These are phyloP conservation scores for Parambassis ranga DNA, from an alignment of 2,797 vertebrate species.

Conservation along the genomic window DNA sequence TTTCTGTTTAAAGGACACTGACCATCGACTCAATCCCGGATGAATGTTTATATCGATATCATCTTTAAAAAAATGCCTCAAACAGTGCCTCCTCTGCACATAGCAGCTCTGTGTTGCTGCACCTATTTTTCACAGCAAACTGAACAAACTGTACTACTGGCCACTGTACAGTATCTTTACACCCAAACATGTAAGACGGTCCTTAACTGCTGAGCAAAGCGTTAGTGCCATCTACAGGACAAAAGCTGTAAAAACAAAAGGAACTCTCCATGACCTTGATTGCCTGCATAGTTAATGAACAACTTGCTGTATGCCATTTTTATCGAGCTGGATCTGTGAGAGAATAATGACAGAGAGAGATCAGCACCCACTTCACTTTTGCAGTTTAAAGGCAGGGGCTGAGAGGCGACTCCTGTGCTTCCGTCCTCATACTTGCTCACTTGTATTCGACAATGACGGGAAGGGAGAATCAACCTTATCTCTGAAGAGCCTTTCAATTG, in stretches of 20 bases:
- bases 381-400: conserved; percentile 19
- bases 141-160: conserved; percentile 56
- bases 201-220: conserved; percentile 28
- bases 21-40: not conserved
- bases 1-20: not conserved
- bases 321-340: conserved; percentile 21
- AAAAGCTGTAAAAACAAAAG: conserved; percentile 40
- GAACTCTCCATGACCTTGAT: conserved; percentile 76
- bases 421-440: conserved; percentile 35
- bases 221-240: conserved; percentile 71
- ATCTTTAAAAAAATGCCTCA: conserved; percentile 15
- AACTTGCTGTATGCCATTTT: conserved; percentile 44
- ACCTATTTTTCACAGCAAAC: conserved; percentile 51
- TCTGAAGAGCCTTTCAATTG: conserved; percentile 62
- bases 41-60: not conserved
- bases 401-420: conserved; percentile 18
- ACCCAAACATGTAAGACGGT: not conserved
- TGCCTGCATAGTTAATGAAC: conserved; percentile 60
- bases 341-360: conserved; percentile 36
- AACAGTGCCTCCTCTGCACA: conserved; percentile 24
- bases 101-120: conserved; percentile 28
- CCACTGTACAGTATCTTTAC: conserved; percentile 29
- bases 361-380: conserved; percentile 18
- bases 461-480: conserved; percentile 48
- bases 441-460: conserved; percentile 38